Percentiles rank a stretch among this genome's conserved stretches.
Conservation (phyloP, 2,113 vertebrate genomes). For the Campylorhamphus procurvoides region DNA sequence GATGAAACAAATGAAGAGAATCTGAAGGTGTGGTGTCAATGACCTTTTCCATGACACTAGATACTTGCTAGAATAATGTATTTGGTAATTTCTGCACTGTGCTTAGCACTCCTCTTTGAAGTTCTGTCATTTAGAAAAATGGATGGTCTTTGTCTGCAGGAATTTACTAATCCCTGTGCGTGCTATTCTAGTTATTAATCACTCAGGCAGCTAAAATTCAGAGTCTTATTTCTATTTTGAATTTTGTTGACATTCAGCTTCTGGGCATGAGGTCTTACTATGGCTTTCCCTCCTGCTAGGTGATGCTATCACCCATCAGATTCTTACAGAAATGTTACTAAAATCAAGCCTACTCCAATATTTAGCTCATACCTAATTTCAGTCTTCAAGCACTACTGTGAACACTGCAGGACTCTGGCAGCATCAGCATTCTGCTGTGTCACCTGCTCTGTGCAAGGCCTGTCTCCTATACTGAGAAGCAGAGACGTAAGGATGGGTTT, state of each 20-base stretch:
- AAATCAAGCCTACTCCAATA: not conserved
- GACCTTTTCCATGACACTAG: not conserved
- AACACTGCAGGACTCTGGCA: not conserved
- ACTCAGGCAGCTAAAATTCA: not conserved
- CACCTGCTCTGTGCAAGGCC: not conserved
- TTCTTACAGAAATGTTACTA: not conserved
- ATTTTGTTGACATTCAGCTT: constrained; percentile 27
- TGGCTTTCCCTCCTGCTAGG: not conserved
- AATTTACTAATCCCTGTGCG: not conserved
- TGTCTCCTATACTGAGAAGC: not conserved
- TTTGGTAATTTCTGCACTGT: not conserved
- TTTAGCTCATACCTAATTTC: not conserved
- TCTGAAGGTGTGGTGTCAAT: not conserved
- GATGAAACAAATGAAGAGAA: not conserved
- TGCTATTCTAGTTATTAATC: constrained; percentile 24
- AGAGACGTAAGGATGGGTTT: not conserved
- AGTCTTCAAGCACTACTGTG: not conserved
- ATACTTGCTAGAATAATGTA: not conserved
- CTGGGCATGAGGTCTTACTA: not conserved
- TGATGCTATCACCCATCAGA: not conserved
- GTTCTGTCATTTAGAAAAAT: constrained; percentile 3
- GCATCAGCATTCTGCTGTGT: not conserved
- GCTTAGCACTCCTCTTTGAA: not conserved
- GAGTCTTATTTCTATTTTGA: not conserved
- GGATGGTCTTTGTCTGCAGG: not conserved